phyloP scores from a whole-genome alignment of 2,113 vertebrate genomes.

The Pithys albifrons region DNA sequence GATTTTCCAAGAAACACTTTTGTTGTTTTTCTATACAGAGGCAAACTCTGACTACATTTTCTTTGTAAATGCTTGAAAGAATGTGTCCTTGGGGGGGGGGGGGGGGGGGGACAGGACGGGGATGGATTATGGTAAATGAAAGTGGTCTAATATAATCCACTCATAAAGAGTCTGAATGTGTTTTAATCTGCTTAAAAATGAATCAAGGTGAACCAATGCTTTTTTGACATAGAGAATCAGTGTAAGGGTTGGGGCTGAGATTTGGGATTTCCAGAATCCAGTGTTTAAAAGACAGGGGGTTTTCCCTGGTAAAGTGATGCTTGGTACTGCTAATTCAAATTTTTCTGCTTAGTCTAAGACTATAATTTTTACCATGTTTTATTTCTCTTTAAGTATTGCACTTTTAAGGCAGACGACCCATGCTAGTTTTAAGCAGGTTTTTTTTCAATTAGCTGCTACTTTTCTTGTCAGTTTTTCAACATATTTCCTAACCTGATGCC shows the following conservation, averaged over 20 bases:
- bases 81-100: neutral
- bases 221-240: neutral
- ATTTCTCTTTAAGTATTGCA: neutral
- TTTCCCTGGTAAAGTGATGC: neutral
- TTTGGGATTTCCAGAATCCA: neutral
- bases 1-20: neutral
- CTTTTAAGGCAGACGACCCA: neutral
- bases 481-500: neutral
- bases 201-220: slow-evolving; percentile 14
- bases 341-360: neutral
- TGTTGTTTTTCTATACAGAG: neutral
- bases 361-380: neutral
- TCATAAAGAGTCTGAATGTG: neutral
- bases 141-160: neutral
- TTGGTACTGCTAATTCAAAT: neutral
- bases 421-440: neutral
- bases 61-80: neutral
- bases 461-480: neutral
- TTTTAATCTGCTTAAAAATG: slow-evolving; percentile 28
- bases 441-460: neutral
- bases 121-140: neutral
- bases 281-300: neutral
- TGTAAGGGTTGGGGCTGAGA: neutral
- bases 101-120: no score
- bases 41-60: neutral